phyloP scores from a whole-genome alignment of 92 coral and sea anemone genomes.

The Porites lobata region DNA sequence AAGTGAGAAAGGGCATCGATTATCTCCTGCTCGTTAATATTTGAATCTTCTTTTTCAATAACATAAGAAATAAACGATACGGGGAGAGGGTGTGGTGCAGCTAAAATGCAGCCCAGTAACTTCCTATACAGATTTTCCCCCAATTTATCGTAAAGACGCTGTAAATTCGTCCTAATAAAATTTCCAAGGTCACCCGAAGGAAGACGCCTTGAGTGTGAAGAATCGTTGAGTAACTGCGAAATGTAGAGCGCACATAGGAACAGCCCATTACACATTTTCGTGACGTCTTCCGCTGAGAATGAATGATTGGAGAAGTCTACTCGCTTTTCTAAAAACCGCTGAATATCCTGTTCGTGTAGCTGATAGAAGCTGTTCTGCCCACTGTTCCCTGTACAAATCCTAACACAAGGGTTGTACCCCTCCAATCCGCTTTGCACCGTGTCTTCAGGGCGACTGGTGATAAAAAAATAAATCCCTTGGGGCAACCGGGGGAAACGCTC shows the following conservation, averaged over 20 bases:
- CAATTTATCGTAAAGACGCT: background rate
- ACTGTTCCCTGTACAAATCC: background rate
- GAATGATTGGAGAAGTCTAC: background rate
- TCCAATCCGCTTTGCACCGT: constrained; percentile 12
- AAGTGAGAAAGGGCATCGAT: constrained; percentile 14
- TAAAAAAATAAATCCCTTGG: constrained; percentile 59
- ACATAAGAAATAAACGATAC: background rate
- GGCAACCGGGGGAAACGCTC: constrained; percentile 57
- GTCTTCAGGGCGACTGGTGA: constrained; percentile 65
- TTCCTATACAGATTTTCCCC: background rate
- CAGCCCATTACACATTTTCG: background rate
- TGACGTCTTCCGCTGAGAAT: background rate
- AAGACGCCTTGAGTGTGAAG: background rate
- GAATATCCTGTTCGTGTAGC: background rate
- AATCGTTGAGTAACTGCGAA: background rate
- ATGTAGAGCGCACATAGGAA: background rate
- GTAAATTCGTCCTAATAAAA: background rate
- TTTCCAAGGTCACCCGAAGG: background rate
- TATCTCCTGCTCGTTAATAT: background rate
- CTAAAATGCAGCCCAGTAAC: background rate
- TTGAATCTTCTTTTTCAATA: background rate
- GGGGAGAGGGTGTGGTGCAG: background rate
- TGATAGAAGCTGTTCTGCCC: constrained; percentile 5
- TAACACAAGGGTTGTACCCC: background rate
- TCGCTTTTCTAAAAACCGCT: background rate